Evolutionary conservation across 2,888 invertebrate species (phyloP), one percentile per base, ranked within the genome.

Genomic region (Lysandra bellargus): DNA sequence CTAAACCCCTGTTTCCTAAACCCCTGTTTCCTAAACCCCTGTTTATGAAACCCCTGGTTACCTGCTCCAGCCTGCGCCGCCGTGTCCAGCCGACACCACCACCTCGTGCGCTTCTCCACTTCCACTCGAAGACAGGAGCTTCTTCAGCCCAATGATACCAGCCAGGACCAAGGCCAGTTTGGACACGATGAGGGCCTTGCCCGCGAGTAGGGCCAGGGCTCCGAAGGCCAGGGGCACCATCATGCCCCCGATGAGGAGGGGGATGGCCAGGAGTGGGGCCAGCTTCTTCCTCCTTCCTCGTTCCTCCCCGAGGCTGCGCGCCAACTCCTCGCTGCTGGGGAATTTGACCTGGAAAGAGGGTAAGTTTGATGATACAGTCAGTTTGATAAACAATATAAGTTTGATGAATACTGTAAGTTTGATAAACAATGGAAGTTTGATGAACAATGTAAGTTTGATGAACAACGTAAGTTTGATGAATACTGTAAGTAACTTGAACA

Each of bases 81-180:
- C 96, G 82, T 96, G 95, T 79, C 96, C 96, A 78, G 96, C 96
- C 9, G 96, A 95, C 17, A 97, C 96, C 0, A 97, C 97, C 44
- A 97, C 96, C 84, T 97, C 97, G 85, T 97, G 96, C 23, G 96
- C 96, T 79, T 96, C 95, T 12, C 95, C 95, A 80, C 96, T 95
- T 6, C 96, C 95, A 57, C 95, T 95, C 2, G 96, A 95, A 37
- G 97, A 96, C 75, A 98, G 93, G 53, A 98, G 95, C 86, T 98
- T 98, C 95, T 98, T 98, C 89, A 98, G 93, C 3, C 98, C 98
- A 83, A 98, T 97, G 85, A 98, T 98, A 83, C 97, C 97, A 80
- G 98, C 97, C 78, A 98, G 92, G 0, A 98, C 97, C 79, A 98
- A 90, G 0, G 98, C 98, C 83, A 98, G 91, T 87, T 98, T 98